These are phyloP conservation scores for Eleginops maclovinus DNA, from an alignment of 2,113 vertebrate species.

Conservation along the genomic window DNA sequence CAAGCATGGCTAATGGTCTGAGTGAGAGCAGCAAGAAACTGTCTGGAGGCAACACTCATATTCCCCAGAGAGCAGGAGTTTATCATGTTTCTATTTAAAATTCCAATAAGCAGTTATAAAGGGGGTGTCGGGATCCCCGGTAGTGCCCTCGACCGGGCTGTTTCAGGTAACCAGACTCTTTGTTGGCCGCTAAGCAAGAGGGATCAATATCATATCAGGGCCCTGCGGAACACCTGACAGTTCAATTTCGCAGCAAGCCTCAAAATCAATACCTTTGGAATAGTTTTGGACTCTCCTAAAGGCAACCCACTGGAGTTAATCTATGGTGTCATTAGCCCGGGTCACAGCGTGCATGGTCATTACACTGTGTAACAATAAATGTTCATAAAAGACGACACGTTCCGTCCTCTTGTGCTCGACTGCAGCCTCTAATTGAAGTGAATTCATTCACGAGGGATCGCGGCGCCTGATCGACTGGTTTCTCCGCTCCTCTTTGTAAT, in stretches of 20 bases:
- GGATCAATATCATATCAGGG: conserved; percentile 89
- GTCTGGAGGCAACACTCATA: conserved; percentile 34
- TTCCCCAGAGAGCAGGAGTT: conserved; percentile 57
- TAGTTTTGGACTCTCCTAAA: conserved; percentile 79
- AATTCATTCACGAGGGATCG: conserved; percentile 62
- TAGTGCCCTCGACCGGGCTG: conserved; percentile 2
- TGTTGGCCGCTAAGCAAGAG: conserved; percentile 68
- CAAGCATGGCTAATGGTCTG: conserved; percentile 46
- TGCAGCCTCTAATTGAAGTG: conserved; percentile 73
- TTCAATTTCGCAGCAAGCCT: conserved; percentile 87
- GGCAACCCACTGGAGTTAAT: conserved; percentile 72
- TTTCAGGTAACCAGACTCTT: conserved; percentile 73
- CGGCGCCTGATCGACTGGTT: conserved; percentile 54
- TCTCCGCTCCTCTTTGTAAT: conserved; percentile 47
- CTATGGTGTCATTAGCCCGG: conserved; percentile 73
- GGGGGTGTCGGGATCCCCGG: not conserved
- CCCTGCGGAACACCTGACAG: conserved; percentile 84
- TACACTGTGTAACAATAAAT: conserved; percentile 77
- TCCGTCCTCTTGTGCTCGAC: conserved; percentile 55
- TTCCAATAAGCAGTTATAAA: conserved; percentile 62
- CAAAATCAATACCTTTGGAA: conserved; percentile 81
- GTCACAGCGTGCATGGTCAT: conserved; percentile 70
- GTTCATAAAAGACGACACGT: conserved; percentile 70
- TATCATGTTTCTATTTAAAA: conserved; percentile 75
- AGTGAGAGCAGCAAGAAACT: conserved; percentile 29